These are phyloP conservation scores for Hyla sarda DNA, from an alignment of 2,113 vertebrate species.

Conservation along the genomic window DNA sequence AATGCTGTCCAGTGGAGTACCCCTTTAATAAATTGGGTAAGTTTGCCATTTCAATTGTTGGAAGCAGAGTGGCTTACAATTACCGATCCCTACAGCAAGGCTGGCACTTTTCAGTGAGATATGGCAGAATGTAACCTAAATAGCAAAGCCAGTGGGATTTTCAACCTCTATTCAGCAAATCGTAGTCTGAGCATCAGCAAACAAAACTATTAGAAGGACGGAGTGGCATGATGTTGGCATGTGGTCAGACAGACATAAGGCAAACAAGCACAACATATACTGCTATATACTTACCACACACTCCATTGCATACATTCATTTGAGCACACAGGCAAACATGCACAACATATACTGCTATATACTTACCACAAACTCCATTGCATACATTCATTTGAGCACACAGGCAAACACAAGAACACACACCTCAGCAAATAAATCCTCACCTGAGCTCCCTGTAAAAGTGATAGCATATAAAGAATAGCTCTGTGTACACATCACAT, in stretches of 20 bases:
- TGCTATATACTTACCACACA: background rate
- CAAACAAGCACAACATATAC: background rate
- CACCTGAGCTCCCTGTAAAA: constrained; percentile 11
- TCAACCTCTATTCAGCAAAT: background rate
- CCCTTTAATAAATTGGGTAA: too few species aligned
- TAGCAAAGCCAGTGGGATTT: too few species aligned
- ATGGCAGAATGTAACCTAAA: too few species aligned
- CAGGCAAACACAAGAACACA: constrained; percentile 4
- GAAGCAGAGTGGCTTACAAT: too few species aligned
- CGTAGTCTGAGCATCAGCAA: background rate
- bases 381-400: constrained; percentile 1
- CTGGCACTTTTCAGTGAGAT: too few species aligned
- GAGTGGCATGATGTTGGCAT: background rate
- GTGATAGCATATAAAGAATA: background rate
- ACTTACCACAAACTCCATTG: background rate
- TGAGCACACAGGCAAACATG: background rate
- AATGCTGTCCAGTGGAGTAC: too few species aligned
- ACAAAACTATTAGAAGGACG: background rate
- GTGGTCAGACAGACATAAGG: background rate
- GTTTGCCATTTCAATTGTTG: too few species aligned
- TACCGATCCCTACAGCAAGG: too few species aligned
- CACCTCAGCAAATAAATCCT: constrained; percentile 32
- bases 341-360: too few species aligned
- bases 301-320: background rate
- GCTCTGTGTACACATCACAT: background rate